phyloP scores from a whole-genome alignment of 1,140 invertebrate genomes.

The Riptortus pedestris region DNA sequence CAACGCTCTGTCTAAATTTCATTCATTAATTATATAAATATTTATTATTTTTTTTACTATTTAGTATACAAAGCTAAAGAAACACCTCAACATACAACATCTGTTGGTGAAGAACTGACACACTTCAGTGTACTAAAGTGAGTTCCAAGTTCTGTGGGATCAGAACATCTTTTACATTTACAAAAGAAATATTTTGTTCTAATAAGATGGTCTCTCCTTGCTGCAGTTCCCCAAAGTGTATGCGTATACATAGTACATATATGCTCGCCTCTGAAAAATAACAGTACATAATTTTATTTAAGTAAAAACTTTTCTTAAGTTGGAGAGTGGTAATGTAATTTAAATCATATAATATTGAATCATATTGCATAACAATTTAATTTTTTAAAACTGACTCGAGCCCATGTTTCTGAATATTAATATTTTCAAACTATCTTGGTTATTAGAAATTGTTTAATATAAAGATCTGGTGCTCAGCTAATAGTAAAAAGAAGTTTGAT shows the following conservation, averaged over 20 bases:
- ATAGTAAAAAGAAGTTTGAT: too few relatives aligned
- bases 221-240: slow-evolving; percentile 69
- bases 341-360: too few relatives aligned
- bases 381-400: too few relatives aligned
- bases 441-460: too few relatives aligned
- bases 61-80: background rate
- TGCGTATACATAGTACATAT: slow-evolving; percentile 75
- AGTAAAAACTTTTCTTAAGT: too few relatives aligned
- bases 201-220: slow-evolving; percentile 61
- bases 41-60: background rate
- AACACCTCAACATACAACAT: slow-evolving; percentile 23
- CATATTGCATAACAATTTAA: too few relatives aligned
- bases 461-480: too few relatives aligned
- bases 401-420: too few relatives aligned
- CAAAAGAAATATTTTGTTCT: slow-evolving; percentile 74
- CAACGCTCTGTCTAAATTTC: slow-evolving; percentile 44
- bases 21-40: slow-evolving; percentile 1
- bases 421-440: too few relatives aligned
- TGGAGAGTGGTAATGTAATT: too few relatives aligned
- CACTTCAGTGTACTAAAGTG: slow-evolving; percentile 64
- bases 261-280: slow-evolving; percentile 47
- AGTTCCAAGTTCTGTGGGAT: slow-evolving; percentile 66
- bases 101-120: slow-evolving; percentile 25
- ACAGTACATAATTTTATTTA: too few relatives aligned
- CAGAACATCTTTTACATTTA: slow-evolving; percentile 56